Evolutionary conservation across 2,888 invertebrate species (phyloP).

Genomic region (Steinernema carpocapsae): DNA sequence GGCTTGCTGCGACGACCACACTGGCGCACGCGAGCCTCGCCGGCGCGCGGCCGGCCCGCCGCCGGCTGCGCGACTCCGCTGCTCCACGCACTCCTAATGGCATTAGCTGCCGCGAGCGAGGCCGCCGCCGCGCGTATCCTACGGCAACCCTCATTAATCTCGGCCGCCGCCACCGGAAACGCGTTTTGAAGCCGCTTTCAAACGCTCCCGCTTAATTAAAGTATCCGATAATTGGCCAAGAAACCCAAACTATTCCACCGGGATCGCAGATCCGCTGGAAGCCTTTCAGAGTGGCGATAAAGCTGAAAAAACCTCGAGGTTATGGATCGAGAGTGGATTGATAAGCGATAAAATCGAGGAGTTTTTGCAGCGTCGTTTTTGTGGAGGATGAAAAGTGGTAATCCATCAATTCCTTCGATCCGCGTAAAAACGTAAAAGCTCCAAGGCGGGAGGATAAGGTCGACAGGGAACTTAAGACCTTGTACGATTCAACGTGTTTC

Average conservation of each 20-base stretch:
- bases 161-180: conserved; percentile 23
- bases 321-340: too few species aligned
- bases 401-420: too few species aligned
- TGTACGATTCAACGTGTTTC: too few species aligned
- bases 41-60: not conserved
- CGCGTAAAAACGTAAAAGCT: too few species aligned
- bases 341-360: too few species aligned
- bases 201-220: conserved; percentile 9
- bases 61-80: conserved; percentile 3
- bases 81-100: conserved; percentile 7
- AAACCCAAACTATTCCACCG: not conserved
- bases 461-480: too few species aligned
- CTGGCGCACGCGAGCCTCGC: conserved; percentile 1
- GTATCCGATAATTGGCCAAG: conserved; percentile 13
- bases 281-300: not conserved
- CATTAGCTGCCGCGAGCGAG: conserved; percentile 11
- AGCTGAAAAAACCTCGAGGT: too few species aligned
- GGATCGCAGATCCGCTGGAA: not conserved
- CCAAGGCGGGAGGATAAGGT: too few species aligned
- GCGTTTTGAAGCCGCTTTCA: not conserved
- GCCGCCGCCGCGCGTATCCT: not conserved
- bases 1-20: conserved; percentile 13
- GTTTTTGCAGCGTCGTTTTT: not conserved
- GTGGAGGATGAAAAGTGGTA: not conserved
- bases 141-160: conserved; percentile 21